Evolutionary conservation across 2,888 invertebrate genomes (phyloP), one percentile per base, ranked within the genome.

Genomic region (Spicauda simplicius): DNA sequence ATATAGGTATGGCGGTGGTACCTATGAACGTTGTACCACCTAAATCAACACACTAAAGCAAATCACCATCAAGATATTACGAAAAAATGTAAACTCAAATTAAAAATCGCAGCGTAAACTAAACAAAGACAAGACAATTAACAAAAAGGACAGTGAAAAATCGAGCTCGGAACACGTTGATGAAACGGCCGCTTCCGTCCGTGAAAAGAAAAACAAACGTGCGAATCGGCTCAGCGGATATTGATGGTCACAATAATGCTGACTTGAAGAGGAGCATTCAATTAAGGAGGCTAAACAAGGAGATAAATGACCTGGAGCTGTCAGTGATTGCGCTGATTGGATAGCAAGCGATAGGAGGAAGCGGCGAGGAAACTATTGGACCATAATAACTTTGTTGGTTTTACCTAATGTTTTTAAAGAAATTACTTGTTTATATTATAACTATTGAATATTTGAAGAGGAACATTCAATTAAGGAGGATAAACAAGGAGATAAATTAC

Each of bases 401-500:
- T n/a, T n/a, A n/a, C n/a, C n/a, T n/a, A n/a, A n/a, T n/a, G n/a
- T n/a, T n/a, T n/a, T n/a, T n/a, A n/a, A n/a, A n/a, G n/a, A n/a
- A n/a, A n/a, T n/a, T n/a, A n/a, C n/a, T n/a, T n/a, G n/a, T n/a
- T n/a, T n/a, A n/a, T n/a, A n/a, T n/a, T n/a, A n/a, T n/a, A n/a
- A n/a, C n/a, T n/a, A n/a, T n/a, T n/a, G n/a, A n/a, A n/a, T n/a
- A n/a, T n/a, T 76, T 74, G 71, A 71, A 72, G 72, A 74, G 79
- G 75, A 85, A 84, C 83, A 79, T 86, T 87, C 87, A 86, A 87
- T 88, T 87, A 87, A 77, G 73, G 77, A 80, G 80, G 81, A 80
- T 81, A 79, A 83, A 79, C 83, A 81, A 76, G 79, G 61, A 72
- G 71, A 73, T 74, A 71, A 75, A 76, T 73, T 70, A 71, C 70